Base-by-base conservation (phyloP, 2,113 vertebrate genomes). In the Melanostigma gelatinosum region DNA sequence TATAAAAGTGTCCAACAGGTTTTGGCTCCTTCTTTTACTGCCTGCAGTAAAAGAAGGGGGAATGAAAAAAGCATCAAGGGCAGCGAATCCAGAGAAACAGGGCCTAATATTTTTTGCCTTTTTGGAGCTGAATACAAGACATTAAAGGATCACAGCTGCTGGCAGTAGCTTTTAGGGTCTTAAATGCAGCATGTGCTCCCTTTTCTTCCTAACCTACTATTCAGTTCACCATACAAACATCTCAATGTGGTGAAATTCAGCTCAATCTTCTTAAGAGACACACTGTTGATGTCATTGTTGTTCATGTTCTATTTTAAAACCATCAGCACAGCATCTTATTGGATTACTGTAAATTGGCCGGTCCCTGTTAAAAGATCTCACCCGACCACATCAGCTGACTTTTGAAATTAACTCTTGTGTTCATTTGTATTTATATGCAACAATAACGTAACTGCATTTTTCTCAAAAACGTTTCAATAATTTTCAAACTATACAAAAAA, bases 1-100 rank as follows among this genome's bases (percentile, higher is more conserved):
- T 87, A 85, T 91, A 93, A 90, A 93, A 89, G 82, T 75, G 72
- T 89, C 87, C 88, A 93, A 85, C 89, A 90, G 88, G 90, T 89
- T 93, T 91, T 93, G 92, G 92, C 92, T 85, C 61, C 0, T 12
- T 46, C 18, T 92, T 92, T 92, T 84, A 92, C 62, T 50, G 88
- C 86, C 54, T 76, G 85, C 82, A 79, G 73, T 92, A 90, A 92
- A 91, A 91, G 54, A 54, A 48, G 48, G 24, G 52, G 60, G 57
- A 70, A 66, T 34, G 42, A 57, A 42, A 70, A 77, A 73, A 46
- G 55, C 38, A 82, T 82, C 50, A 72, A 72, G 75, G 55, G 67
- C 72, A 68, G 88, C 63, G 69, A 83, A 80, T 75, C 57, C 60
- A 64, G 82, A 80, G 27, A 54, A 84, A 78, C 70, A 83, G 63